Conservation (phyloP, 1,140 invertebrate species). For the Steinernema feltiae region DNA sequence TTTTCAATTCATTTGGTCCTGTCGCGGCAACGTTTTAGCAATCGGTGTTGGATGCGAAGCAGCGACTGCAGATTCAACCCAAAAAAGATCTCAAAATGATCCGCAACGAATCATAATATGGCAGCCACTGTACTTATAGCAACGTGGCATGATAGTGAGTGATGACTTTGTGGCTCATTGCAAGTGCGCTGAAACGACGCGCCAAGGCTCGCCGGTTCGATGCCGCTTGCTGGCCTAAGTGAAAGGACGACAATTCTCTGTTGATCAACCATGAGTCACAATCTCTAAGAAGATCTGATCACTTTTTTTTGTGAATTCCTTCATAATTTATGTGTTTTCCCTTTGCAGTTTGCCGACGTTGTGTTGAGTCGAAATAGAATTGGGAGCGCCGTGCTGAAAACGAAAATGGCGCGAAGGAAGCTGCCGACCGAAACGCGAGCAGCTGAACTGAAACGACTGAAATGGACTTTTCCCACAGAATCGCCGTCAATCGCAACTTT, state of each 20-base stretch:
- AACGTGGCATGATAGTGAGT: background rate
- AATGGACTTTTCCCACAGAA: background rate
- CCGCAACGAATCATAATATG: too few relatives aligned
- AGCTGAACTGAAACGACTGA: background rate
- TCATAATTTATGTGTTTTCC: too few relatives aligned
- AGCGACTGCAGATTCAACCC: too few relatives aligned
- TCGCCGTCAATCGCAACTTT: background rate
- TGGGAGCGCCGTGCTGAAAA: too few relatives aligned
- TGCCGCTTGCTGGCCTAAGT: background rate
- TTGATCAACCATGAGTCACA: conserved; percentile 4
- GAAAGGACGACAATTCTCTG: conserved; percentile 4
- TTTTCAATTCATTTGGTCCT: too few relatives aligned
- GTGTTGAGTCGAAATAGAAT: background rate
- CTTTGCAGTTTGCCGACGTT: background rate
- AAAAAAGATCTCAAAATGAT: too few relatives aligned
- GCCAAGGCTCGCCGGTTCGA: background rate
- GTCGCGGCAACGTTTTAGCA: too few relatives aligned
- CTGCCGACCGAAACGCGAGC: background rate
- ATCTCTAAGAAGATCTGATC: conserved; percentile 13
- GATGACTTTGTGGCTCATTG: background rate
- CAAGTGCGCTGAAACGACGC: background rate
- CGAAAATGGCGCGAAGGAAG: background rate
- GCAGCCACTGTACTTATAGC: too few relatives aligned
- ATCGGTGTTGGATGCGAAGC: too few relatives aligned
- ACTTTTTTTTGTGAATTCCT: conserved; percentile 9